Percentiles rank a stretch among this genome's conserved stretches.
These are phyloP conservation scores for Castor canadensis DNA, from an alignment of 2,113 vertebrate genomes.

Conservation along the genomic window DNA sequence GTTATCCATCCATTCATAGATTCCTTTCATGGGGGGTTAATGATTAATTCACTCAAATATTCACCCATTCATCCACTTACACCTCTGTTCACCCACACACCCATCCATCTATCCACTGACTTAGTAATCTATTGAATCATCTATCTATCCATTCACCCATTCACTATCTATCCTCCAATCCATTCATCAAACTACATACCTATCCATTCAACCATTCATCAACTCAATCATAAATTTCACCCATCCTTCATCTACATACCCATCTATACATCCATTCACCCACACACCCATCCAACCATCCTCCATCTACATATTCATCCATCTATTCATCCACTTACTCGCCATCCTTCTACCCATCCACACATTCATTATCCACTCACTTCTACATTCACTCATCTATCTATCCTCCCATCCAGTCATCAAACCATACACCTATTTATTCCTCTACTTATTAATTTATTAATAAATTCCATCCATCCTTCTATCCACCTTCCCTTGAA, in stretches of 20 bases:
- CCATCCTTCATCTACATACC: neutral
- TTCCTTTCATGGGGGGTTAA: neutral
- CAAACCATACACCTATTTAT: neutral
- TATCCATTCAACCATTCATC: neutral
- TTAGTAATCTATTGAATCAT: neutral
- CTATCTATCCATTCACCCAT: neutral
- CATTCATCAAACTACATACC: neutral
- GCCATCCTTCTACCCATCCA: neutral
- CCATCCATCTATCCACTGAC: neutral
- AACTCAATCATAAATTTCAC: neutral
- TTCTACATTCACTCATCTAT: neutral
- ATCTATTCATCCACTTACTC: neutral
- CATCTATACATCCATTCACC: neutral
- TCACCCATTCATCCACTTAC: neutral
- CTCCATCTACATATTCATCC: neutral
- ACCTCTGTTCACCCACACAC: neutral
- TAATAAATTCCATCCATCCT: conserved; percentile 6
- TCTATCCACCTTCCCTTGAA: neutral
- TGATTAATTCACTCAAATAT: neutral
- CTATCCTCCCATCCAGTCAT: neutral
- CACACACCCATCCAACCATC: neutral
- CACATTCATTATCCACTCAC: neutral
- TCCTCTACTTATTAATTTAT: conserved; percentile 3
- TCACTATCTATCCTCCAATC: neutral
- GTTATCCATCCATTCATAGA: neutral